These are phyloP conservation scores for Cheilosia soror DNA, from an alignment of 2,888 invertebrate species.

Conservation along the genomic window DNA sequence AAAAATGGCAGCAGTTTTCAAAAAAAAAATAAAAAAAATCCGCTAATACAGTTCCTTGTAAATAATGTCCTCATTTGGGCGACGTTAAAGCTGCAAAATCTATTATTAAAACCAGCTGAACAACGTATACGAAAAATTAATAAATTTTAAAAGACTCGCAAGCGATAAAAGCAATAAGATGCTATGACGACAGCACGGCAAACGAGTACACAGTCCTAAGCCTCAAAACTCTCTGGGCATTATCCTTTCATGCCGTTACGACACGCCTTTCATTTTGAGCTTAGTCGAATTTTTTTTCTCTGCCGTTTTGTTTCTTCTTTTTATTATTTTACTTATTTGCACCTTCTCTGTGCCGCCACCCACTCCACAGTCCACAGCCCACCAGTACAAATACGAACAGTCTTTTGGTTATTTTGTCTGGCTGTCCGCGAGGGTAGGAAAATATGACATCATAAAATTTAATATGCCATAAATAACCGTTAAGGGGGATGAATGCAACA, in stretches of 20 bases:
- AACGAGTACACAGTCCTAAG: slow-evolving; percentile 69
- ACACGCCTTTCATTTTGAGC: slow-evolving; percentile 53
- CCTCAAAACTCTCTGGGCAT: slow-evolving; percentile 60
- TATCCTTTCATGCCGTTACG: slow-evolving; percentile 68
- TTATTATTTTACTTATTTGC: slow-evolving; percentile 54
- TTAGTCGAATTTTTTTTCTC: not conserved
- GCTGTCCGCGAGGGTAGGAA: slow-evolving; percentile 68
- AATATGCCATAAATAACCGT: slow-evolving; percentile 81
- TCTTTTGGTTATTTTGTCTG: slow-evolving; percentile 19
- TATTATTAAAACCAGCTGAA: slow-evolving; percentile 32
- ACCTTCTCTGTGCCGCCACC: slow-evolving; percentile 5
- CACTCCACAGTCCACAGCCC: no score
- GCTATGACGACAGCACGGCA: slow-evolving; percentile 49
- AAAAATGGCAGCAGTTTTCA: not conserved
- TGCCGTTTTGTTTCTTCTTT: slow-evolving; percentile 29
- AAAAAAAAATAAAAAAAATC: not conserved
- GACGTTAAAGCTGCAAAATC: slow-evolving; percentile 23
- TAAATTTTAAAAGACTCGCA: slow-evolving; percentile 68
- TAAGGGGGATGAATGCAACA: slow-evolving; percentile 71
- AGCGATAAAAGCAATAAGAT: slow-evolving; percentile 44
- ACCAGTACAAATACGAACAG: not conserved
- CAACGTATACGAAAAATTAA: slow-evolving; percentile 59
- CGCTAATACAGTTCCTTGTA: slow-evolving; percentile 4
- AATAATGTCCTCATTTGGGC: slow-evolving; percentile 24
- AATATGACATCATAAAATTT: slow-evolving; percentile 80